phyloP scores from a whole-genome alignment of 2,113 vertebrate species.

The Camelus dromedarius region DNA sequence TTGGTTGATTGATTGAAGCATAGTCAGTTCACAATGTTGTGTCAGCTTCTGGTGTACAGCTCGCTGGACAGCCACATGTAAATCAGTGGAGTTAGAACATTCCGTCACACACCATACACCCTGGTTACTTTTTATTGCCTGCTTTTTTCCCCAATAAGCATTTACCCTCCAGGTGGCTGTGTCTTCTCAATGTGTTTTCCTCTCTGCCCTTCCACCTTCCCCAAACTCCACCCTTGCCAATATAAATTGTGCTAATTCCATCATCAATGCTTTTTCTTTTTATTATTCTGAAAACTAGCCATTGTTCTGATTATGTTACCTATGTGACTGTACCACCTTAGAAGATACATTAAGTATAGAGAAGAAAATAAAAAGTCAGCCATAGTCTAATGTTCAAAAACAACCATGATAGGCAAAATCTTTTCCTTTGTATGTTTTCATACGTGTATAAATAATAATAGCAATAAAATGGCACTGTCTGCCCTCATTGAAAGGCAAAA shows the following conservation, averaged over 20 bases:
- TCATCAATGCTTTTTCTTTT: not conserved
- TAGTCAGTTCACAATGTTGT: too few relatives aligned
- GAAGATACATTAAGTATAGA: not conserved
- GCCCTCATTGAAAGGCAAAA: not conserved
- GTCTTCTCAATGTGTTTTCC: not conserved
- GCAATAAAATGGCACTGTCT: not conserved
- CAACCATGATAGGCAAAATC: not conserved
- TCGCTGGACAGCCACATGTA: too few relatives aligned
- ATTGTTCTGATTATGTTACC: not conserved
- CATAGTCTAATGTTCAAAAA: not conserved
- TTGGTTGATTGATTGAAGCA: too few relatives aligned
- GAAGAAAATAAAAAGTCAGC: not conserved
- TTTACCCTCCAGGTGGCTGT: not conserved
- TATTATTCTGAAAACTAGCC: not conserved
- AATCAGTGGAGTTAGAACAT: too few relatives aligned
- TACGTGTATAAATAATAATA: not conserved
- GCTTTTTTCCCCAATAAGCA: too few relatives aligned
- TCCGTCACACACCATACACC: too few relatives aligned
- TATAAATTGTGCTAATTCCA: not conserved
- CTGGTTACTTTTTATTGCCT: not conserved
- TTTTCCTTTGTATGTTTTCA: not conserved
- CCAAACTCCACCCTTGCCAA: not conserved
- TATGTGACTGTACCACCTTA: not conserved
- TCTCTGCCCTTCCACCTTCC: not conserved
- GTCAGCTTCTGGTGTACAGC: too few relatives aligned